Evolutionary conservation across 2,888 invertebrate species (phyloP).

Genomic region (Boloria selene): DNA sequence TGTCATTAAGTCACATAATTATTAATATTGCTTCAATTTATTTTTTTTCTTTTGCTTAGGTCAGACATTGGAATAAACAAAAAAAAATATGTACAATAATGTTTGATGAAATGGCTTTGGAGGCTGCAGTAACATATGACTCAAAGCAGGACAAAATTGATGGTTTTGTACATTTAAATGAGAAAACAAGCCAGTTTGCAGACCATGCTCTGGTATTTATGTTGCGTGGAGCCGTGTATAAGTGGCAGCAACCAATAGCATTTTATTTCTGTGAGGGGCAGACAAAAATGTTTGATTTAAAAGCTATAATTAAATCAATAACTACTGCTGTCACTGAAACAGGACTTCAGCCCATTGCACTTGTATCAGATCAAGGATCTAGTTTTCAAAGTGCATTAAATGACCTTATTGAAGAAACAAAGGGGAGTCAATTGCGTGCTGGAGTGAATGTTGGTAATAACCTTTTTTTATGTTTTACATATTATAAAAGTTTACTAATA

Average conservation of each 20-base stretch:
- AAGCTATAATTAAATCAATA: slow-evolving; percentile 21
- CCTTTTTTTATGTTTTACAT: neutral
- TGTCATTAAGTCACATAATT: neutral
- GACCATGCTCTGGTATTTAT: slow-evolving; percentile 35
- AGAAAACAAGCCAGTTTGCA: slow-evolving; percentile 19
- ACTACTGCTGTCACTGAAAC: slow-evolving; percentile 25
- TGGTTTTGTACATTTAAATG: slow-evolving; percentile 27
- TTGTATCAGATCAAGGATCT: slow-evolving; percentile 40
- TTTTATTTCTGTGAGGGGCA: slow-evolving; percentile 34
- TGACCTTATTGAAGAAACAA: slow-evolving; percentile 36
- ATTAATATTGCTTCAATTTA: no score
- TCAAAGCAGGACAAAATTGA: slow-evolving; percentile 33
- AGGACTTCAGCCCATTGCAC: slow-evolving; percentile 35
- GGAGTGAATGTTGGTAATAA: neutral
- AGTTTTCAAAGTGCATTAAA: slow-evolving; percentile 35
- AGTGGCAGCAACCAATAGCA: slow-evolving; percentile 35
- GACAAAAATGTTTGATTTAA: slow-evolving; percentile 21
- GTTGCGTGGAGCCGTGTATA: slow-evolving; percentile 28
- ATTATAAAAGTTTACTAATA: neutral
- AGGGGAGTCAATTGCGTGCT: slow-evolving; percentile 27
- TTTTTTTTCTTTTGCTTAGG: neutral
- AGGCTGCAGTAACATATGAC: slow-evolving; percentile 36
- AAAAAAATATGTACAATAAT: slow-evolving; percentile 22
- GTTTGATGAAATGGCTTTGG: slow-evolving; percentile 43
- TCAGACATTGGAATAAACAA: neutral